Base-by-base conservation (phyloP, 1,140 invertebrate species). In the Leptoteleia sp. region DNA sequence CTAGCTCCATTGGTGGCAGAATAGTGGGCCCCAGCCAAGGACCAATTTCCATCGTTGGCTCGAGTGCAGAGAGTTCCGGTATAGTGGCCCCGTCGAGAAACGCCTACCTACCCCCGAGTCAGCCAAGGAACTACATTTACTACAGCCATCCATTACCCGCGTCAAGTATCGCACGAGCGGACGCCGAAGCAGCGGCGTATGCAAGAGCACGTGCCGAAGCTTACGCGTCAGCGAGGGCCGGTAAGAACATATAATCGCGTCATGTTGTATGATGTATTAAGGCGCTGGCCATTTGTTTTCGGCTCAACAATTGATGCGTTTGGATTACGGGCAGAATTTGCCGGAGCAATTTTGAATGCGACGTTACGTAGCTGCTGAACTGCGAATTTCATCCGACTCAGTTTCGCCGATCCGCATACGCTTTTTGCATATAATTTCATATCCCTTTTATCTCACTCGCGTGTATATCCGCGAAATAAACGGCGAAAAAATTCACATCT, bases 181-280 rank as follows among this genome's bases (percentile, higher is more conserved):
- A 83, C 29, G 76, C 77, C 33, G 70, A 77, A 19, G 77, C 76
- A 12, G 15, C 37, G 22, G 68, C 76, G 7, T 55, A 68, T 64
- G 68, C 76, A 8, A 79, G 57, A 57, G 76, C 82, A 13, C 76
- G 73, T 35, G 76, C 79, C 0, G 70, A 80, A 29, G 80, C 79
- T 27, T 61, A 80, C 9, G 76, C 73, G 3, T 48, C 71, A 45
- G 70, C 75, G 0, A 42, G 27, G 0, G 42, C 55, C 16, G 70
- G 70, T 73, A 65, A 64, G 47, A 55, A 64, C 8, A 29, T 9
- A 54, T 42, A 9, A 62, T 25, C n/a, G 8, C 11, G 12, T 16
- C 48, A 16, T 17, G 35, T 40, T 54, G 22, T 37, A 52, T 52
- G 43, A 61, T 61, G 33, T 42, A 42, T 61, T 71, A 33, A 45